Conservation (phyloP, 2,113 vertebrate species). For the Macrotus californicus region DNA sequence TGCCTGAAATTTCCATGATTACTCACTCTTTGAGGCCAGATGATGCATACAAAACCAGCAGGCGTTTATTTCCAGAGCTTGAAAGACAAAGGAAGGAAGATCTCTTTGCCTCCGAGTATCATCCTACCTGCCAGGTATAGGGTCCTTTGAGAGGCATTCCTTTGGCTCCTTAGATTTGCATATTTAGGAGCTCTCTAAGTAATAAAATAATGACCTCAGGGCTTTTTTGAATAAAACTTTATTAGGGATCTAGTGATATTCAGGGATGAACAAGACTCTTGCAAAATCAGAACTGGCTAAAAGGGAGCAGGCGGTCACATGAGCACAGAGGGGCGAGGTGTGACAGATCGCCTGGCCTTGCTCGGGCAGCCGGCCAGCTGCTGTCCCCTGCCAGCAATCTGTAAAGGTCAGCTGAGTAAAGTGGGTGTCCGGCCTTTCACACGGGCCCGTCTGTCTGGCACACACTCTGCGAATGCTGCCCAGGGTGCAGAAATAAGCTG, state of each 20-base stretch:
- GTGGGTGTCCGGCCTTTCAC: fast-evolving
- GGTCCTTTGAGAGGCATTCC: not conserved
- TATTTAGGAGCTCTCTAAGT: not conserved
- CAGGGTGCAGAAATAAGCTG: not conserved
- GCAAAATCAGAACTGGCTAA: not conserved
- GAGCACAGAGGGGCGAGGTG: not conserved
- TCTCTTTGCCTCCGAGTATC: too few species aligned
- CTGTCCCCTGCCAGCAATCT: fast-evolving
- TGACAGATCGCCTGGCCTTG: not conserved
- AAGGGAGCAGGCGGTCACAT: not conserved
- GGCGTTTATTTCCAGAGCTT: not conserved
- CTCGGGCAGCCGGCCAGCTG: too few species aligned
- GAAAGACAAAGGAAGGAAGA: not conserved
- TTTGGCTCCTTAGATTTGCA: not conserved
- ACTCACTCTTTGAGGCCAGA: not conserved
- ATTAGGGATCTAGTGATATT: too few species aligned
- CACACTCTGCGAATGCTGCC: fast-evolving
- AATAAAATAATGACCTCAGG: not conserved
- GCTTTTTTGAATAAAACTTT: not conserved
- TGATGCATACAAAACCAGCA: not conserved
- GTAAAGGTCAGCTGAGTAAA: not conserved
- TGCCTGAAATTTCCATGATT: not conserved
- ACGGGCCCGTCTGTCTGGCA: fast-evolving
- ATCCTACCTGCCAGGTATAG: not conserved
- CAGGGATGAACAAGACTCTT: not conserved